phyloP scores from a whole-genome alignment of 2,113 vertebrate species.

The Ciconia maguari region DNA sequence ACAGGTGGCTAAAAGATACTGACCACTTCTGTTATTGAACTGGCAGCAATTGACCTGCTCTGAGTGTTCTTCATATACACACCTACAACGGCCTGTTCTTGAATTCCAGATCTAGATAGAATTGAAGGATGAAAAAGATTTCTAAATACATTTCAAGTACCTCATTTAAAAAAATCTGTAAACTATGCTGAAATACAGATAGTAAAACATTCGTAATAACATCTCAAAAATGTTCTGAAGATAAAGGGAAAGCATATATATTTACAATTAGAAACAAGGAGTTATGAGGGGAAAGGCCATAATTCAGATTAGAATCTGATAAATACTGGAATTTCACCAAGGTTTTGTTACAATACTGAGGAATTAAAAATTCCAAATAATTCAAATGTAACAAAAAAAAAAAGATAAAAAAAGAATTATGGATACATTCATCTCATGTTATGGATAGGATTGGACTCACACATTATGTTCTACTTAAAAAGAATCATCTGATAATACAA shows the following conservation, averaged over 20 bases:
- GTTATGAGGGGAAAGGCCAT: neutral
- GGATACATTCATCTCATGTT: neutral
- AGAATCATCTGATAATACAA: neutral
- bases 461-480: neutral
- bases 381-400: neutral
- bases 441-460: neutral
- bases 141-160: neutral
- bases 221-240: neutral
- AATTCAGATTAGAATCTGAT: neutral
- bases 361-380: neutral
- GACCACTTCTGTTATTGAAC: constrained; percentile 80
- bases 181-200: neutral
- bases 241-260: neutral
- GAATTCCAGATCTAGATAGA: constrained; percentile 87
- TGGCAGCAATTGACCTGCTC: constrained; percentile 94
- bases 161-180: neutral
- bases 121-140: neutral
- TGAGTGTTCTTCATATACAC: constrained; percentile 82
- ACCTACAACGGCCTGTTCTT: constrained; percentile 73
- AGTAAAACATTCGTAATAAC: neutral
- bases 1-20: constrained; percentile 87
- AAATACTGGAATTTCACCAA: neutral
- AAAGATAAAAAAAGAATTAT: neutral
- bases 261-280: neutral
- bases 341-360: neutral